phyloP scores from a whole-genome alignment of 2,888 invertebrate species.

The Periphyllus acericola region DNA sequence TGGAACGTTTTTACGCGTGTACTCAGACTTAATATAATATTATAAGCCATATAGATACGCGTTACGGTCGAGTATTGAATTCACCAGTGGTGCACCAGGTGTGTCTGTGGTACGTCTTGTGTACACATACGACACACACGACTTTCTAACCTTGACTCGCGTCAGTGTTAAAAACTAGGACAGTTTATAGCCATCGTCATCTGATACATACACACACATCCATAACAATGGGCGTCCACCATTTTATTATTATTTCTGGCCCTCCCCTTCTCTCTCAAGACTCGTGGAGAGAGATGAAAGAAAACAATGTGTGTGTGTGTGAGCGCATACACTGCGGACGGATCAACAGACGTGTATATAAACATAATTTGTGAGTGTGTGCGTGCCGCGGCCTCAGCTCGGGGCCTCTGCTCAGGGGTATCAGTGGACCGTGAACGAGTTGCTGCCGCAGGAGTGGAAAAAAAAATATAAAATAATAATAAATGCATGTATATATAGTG shows the following conservation, averaged over 20 bases:
- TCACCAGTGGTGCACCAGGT: conserved; percentile 9
- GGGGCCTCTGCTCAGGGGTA: conserved; percentile 31
- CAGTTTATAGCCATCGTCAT: conserved; percentile 4
- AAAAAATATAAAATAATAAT: conserved; percentile 21
- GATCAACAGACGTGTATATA: background rate
- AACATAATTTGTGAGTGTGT: background rate
- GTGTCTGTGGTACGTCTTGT: conserved; percentile 10
- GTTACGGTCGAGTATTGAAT: background rate
- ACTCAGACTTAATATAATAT: too few relatives aligned
- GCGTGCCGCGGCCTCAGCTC: background rate
- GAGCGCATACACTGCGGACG: background rate
- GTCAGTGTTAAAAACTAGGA: conserved; percentile 48
- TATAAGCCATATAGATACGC: too few relatives aligned
- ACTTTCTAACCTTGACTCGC: conserved; percentile 60
- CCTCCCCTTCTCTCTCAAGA: background rate
- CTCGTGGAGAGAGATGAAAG: conserved; percentile 10
- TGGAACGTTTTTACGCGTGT: background rate
- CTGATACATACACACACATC: background rate
- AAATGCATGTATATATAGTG: background rate
- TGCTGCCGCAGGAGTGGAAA: conserved; percentile 17
- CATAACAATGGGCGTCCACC: conserved; percentile 24
- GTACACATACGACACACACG: background rate
- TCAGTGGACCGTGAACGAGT: conserved; percentile 50
- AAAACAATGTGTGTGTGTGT: conserved; percentile 32
- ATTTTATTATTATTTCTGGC: conserved; percentile 5